phyloP scores from a whole-genome alignment of 2,113 vertebrate species.

The Orycteropus afer region DNA sequence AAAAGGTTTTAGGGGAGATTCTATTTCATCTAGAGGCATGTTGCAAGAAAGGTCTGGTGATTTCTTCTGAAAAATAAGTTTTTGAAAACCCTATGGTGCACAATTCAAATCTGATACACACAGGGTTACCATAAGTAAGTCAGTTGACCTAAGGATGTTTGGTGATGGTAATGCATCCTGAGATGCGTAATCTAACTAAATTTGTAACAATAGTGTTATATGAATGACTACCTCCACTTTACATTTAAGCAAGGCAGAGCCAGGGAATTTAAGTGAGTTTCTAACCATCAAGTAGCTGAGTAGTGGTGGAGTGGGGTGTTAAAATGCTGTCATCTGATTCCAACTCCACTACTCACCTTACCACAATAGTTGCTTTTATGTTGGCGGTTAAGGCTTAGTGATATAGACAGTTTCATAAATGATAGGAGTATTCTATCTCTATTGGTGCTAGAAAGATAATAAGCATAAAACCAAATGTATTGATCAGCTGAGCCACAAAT shows the following conservation, averaged over 20 bases:
- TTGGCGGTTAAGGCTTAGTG: background rate
- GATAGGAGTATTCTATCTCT: background rate
- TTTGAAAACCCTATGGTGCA: background rate
- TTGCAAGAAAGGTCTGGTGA: background rate
- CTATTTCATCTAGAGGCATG: background rate
- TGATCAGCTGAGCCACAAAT: conserved; percentile 30
- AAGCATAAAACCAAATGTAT: conserved; percentile 20
- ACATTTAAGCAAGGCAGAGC: background rate
- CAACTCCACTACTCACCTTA: background rate
- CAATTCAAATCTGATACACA: background rate
- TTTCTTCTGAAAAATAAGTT: background rate
- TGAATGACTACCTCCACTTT: background rate
- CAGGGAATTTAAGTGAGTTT: background rate
- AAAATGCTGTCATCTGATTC: background rate
- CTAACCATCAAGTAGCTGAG: background rate
- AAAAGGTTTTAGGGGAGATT: background rate
- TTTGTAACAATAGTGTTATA: background rate
- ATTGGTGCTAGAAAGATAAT: background rate
- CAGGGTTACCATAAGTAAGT: background rate
- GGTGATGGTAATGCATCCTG: background rate
- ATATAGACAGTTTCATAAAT: background rate
- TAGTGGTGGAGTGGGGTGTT: background rate
- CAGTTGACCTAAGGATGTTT: background rate
- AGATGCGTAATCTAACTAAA: background rate
- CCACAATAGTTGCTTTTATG: background rate